These are phyloP conservation scores for Cephus pulcher DNA, from an alignment of 2,888 invertebrate species.

Conservation along the genomic window DNA sequence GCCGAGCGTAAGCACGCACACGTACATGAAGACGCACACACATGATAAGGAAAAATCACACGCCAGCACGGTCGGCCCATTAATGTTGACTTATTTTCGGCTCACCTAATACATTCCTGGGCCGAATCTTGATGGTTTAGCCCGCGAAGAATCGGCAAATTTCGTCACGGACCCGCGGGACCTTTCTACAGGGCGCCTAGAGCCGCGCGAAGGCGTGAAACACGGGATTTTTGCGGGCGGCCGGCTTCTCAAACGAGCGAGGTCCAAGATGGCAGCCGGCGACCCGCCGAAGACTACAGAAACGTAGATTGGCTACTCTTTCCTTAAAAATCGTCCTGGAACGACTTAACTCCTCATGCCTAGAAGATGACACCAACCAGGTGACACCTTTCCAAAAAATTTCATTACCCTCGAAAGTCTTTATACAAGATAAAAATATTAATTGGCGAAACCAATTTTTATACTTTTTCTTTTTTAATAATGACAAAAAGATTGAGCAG, in stretches of 20 bases:
- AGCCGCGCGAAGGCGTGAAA: conserved; percentile 57
- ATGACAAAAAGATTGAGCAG: no score
- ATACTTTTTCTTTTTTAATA: no score
- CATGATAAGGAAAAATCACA: conserved; percentile 48
- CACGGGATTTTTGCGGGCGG: conserved; percentile 63
- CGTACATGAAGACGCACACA: conserved; percentile 43
- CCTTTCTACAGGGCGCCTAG: conserved; percentile 45
- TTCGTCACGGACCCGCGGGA: conserved; percentile 43
- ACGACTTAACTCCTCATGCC: no score
- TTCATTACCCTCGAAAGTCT: no score
- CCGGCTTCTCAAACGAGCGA: conserved; percentile 81
- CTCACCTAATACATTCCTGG: conserved; percentile 80
- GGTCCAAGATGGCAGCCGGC: conserved; percentile 86
- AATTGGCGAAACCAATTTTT: no score
- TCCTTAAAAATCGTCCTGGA: no score
- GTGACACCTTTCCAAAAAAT: no score
- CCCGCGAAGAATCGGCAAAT: conserved; percentile 41
- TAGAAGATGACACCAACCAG: no score
- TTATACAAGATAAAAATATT: no score
- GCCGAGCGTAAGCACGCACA: conserved; percentile 36
- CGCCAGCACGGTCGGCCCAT: conserved; percentile 44
- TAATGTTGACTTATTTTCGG: conserved; percentile 41
- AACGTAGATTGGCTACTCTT: not conserved
- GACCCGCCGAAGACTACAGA: conserved; percentile 68
- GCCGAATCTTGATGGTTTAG: conserved; percentile 69